Percentiles rank a stretch among this genome's conserved stretches.
These are phyloP conservation scores for Anagrus nilaparvatae DNA, from an alignment of 1,140 invertebrate species.

Conservation along the genomic window DNA sequence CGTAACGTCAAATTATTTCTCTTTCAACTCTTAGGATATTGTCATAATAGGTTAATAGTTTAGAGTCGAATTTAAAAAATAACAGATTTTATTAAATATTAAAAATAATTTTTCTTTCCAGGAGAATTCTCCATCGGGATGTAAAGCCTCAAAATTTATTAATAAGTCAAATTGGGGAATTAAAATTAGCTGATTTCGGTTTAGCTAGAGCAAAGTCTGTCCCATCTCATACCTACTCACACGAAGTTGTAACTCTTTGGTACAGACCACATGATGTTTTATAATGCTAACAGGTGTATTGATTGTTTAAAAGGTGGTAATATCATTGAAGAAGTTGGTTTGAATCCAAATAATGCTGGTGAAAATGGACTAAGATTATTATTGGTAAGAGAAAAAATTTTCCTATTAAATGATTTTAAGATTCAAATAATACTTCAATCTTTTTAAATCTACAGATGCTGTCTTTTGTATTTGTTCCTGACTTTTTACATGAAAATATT, in stretches of 20 bases:
- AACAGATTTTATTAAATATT: background rate
- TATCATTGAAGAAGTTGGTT: constrained; percentile 62
- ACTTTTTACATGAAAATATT: constrained; percentile 82
- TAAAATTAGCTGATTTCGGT: constrained; percentile 93
- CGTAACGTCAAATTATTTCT: constrained; percentile 89
- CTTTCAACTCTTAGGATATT: constrained; percentile 92
- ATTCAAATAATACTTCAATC: constrained; percentile 5
- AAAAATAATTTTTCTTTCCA: constrained; percentile 31
- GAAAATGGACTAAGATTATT: constrained; percentile 74
- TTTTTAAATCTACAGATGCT: constrained; percentile 48
- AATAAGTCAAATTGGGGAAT: constrained; percentile 86
- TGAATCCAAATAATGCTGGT: constrained; percentile 68
- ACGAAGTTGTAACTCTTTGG: constrained; percentile 93
- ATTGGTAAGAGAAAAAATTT: constrained; percentile 40
- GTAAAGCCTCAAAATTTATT: constrained; percentile 96
- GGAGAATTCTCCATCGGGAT: constrained; percentile 88
- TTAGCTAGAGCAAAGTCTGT: constrained; percentile 93
- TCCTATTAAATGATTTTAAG: constrained; percentile 2
- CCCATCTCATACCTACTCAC: constrained; percentile 92
- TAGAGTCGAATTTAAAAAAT: constrained; percentile 12
- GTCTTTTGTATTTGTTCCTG: constrained; percentile 83
- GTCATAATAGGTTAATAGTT: constrained; percentile 68
- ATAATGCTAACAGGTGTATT: too few species aligned
- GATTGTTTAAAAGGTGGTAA: constrained; percentile 59
- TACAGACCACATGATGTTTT: constrained; percentile 94